phyloP scores from a whole-genome alignment of 2,113 vertebrate genomes.

The Eudorcas thomsonii region DNA sequence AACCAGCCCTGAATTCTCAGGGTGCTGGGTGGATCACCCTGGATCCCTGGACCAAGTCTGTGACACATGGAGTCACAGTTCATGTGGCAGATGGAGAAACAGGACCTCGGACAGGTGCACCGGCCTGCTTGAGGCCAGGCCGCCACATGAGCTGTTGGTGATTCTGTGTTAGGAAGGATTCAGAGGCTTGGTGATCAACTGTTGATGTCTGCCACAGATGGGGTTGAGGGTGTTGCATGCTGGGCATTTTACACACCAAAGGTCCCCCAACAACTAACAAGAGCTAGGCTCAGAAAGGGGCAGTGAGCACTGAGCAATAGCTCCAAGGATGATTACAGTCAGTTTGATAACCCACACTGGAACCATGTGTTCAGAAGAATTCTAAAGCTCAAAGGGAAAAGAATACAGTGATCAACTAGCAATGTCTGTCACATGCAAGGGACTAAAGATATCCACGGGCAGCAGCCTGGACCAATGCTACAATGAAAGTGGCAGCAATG shows the following conservation, averaged over 20 bases:
- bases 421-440: not conserved
- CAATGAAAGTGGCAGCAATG: not conserved
- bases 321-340: not conserved
- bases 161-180: not conserved
- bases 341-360: too few species aligned
- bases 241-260: too few species aligned
- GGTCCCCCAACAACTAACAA: not conserved
- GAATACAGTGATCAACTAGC: not conserved
- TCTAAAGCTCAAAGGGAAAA: not conserved
- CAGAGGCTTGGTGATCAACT: not conserved
- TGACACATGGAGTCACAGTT: not conserved
- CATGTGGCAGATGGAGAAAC: fast-evolving
- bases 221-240: not conserved
- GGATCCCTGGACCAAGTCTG: not conserved
- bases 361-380: not conserved
- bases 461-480: not conserved
- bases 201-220: not conserved
- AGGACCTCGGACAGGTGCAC: not conserved
- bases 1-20: not conserved
- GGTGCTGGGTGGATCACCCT: not conserved
- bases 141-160: fast-evolving
- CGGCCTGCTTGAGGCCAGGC: fast-evolving
- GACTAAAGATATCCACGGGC: not conserved
- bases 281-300: not conserved
- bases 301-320: not conserved